These are phyloP conservation scores for Telmatherina bonti DNA, from an alignment of 2,797 vertebrate species.

Conservation along the genomic window DNA sequence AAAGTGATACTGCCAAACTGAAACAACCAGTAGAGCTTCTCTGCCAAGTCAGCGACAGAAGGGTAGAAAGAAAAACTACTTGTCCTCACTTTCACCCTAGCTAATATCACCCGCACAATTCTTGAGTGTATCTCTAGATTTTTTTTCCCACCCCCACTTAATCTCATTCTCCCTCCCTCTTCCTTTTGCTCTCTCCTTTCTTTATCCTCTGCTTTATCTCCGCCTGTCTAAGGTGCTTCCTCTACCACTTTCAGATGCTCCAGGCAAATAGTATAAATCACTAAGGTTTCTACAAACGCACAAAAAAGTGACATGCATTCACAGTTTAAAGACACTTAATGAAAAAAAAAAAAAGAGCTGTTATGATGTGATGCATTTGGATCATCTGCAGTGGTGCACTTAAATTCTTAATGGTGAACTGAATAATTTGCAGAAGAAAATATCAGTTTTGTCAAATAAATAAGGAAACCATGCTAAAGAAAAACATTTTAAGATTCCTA, in stretches of 20 bases:
- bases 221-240: constrained; percentile 22
- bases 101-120: constrained; percentile 68
- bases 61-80: constrained; percentile 72
- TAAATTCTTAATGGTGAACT: neutral
- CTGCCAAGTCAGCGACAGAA: constrained; percentile 78
- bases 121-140: constrained; percentile 54
- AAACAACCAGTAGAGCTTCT: constrained; percentile 68
- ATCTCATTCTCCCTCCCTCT: constrained; percentile 53
- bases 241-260: constrained; percentile 23
- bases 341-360: neutral
- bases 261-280: constrained; percentile 29
- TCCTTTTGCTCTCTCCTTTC: constrained; percentile 28
- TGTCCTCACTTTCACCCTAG: constrained; percentile 79
- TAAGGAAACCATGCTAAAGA: neutral
- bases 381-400: neutral
- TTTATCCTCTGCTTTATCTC: constrained; percentile 37
- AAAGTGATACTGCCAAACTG: constrained; percentile 76
- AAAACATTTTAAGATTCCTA: too few species aligned
- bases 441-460: neutral
- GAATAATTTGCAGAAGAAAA: constrained; percentile 1
- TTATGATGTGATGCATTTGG: neutral
- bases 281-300: constrained; percentile 23
- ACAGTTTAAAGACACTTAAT: neutral
- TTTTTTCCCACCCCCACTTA: constrained; percentile 43
- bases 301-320: constrained; percentile 4